Conservation (phyloP, 2,113 vertebrate species). For the Motacilla alba region DNA sequence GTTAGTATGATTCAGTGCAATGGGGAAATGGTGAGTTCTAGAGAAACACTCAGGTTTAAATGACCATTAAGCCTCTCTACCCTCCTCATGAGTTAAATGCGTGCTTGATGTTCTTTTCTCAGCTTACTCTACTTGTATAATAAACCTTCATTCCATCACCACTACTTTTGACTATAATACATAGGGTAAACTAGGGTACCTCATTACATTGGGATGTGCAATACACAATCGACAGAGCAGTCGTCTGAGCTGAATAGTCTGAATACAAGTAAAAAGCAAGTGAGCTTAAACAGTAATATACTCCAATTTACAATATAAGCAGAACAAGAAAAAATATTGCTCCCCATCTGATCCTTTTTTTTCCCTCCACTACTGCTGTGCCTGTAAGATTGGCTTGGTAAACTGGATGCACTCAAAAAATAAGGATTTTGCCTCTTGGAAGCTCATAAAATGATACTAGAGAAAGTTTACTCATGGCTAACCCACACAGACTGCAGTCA, state of each 20-base stretch:
- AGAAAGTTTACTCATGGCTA: conserved; percentile 63
- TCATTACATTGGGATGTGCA: conserved; percentile 56
- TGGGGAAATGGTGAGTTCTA: background rate
- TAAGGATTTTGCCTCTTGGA: conserved; percentile 74
- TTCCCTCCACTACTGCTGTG: background rate
- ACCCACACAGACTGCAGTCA: conserved; percentile 69
- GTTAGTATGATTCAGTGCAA: conserved; percentile 6
- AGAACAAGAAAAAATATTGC: conserved; percentile 50
- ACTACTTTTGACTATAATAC: conserved; percentile 61
- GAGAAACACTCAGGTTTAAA: conserved; percentile 36
- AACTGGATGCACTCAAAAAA: conserved; percentile 68
- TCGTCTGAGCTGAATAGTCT: conserved; percentile 29
- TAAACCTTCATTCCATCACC: conserved; percentile 25
- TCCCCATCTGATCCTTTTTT: conserved; percentile 9
- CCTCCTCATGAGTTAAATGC: conserved; percentile 20
- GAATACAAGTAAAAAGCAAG: conserved; percentile 50
- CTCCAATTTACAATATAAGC: conserved; percentile 39
- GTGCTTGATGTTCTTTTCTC: conserved; percentile 29
- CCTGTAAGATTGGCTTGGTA: conserved; percentile 52
- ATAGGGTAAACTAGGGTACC: conserved; percentile 53
- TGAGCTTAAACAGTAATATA: conserved; percentile 7
- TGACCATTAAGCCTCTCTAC: conserved; percentile 1
- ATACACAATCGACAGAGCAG: conserved; percentile 33
- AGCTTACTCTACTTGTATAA: conserved; percentile 31
- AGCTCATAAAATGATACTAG: conserved; percentile 75